Percentiles rank a stretch among this genome's conserved stretches.
Conservation (phyloP, 2,888 invertebrate species). For the Oasisia sp. region DNA sequence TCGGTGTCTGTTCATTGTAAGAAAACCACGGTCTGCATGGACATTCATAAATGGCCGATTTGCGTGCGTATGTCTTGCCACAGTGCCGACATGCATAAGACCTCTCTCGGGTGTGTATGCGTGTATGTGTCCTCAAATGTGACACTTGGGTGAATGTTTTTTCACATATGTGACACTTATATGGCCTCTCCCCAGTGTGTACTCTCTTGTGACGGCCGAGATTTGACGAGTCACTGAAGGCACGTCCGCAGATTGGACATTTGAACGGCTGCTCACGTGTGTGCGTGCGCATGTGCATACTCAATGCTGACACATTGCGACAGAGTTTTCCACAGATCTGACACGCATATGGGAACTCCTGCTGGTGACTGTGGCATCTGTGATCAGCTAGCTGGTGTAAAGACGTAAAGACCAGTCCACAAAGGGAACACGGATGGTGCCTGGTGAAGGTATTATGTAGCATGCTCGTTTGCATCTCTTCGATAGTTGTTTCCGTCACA, state of each 20-base stretch:
- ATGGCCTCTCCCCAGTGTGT: not conserved
- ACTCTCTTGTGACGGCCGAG: not conserved
- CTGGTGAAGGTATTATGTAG: not conserved
- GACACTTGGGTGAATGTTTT: not conserved
- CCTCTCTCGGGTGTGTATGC: not conserved
- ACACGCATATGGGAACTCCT: not conserved
- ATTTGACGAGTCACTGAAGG: not conserved
- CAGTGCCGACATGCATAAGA: not conserved
- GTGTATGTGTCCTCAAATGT: slow-evolving; percentile 8
- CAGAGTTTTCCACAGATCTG: not conserved
- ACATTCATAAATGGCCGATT: not conserved
- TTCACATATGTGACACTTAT: not conserved
- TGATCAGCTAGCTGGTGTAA: not conserved
- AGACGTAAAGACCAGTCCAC: not conserved
- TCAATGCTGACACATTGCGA: not conserved
- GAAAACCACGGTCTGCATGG: not conserved
- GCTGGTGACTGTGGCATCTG: not conserved
- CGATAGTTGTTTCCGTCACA: not conserved
- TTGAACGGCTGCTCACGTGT: not conserved
- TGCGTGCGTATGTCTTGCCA: not conserved
- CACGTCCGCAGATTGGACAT: not conserved
- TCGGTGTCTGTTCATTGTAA: not conserved
- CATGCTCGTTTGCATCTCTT: not conserved
- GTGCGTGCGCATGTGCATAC: not conserved
- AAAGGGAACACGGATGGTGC: not conserved